Base-by-base conservation (phyloP, 2,113 vertebrate genomes). In the Ochotona princeps region DNA sequence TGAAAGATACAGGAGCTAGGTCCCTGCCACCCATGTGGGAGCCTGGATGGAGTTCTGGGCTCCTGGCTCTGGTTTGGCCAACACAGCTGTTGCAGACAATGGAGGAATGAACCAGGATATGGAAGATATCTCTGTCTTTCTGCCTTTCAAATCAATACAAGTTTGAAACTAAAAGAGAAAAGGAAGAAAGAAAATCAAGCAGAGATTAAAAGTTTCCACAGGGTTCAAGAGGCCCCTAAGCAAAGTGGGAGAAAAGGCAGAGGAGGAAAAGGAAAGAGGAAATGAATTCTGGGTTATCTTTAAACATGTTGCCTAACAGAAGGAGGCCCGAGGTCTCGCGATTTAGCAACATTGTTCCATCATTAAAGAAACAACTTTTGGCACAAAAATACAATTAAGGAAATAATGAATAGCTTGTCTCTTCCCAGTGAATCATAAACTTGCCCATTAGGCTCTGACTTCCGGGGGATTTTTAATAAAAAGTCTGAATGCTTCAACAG, bases 381-480 rank as follows among this genome's bases (percentile, higher is more conserved):
- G 32, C 47, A 54, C 51, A 81, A 69, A 95, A 81, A 63, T 69
- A 81, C 83, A 92, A 32, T 57, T 49, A 81, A 91, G 83, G 51
- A 65, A 95, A 74, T 82, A 75, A 92, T n/a, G 26, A 89, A 66
- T 7, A 72, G 44, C 57, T 94, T 38, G n/a, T 54, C 18, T 90
- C 49, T 70, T 92, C n/a, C 25, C 73, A 70, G 44, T 73, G 81
- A 95, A 92, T 87, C 76, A 65, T 65, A 65, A 1, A 1, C 76
- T 91, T 85, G 60, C 60, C 57, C 69, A 63, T 57, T 61, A 94
- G 63, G 49, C 78, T 95, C 28, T 73, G 61, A 83, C 57, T 93
- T 92, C 21, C 35, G 86, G 57, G 57, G 44, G 17, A 66, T 81
- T 97, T 96, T 94, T 57, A 87, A 79, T 89, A 73, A 91, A 94